phyloP scores from a whole-genome alignment of 2,797 vertebrate species.

The Pelobates cultripes region DNA sequence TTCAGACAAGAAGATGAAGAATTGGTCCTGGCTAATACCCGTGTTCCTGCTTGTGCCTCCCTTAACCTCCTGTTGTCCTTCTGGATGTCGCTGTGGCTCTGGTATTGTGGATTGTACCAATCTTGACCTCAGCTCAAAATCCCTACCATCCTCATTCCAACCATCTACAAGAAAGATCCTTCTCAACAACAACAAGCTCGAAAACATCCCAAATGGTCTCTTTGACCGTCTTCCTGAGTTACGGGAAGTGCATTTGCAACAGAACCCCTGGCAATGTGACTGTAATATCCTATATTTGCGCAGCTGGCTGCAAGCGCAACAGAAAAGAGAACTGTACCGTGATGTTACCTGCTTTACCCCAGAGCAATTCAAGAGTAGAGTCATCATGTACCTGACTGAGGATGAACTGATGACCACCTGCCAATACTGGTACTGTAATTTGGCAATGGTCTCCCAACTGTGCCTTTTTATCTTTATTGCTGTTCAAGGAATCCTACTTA shows the following conservation, averaged over 20 bases:
- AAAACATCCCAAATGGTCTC: conserved; percentile 81
- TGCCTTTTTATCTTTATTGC: conserved; percentile 80
- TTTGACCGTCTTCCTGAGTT: conserved; percentile 80
- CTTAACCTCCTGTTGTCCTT: conserved; percentile 71
- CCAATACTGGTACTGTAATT: conserved; percentile 83
- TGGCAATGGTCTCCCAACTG: conserved; percentile 80
- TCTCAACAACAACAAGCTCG: conserved; percentile 84
- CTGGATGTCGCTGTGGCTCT: conserved; percentile 74
- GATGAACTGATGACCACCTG: conserved; percentile 84
- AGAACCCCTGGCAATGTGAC: conserved; percentile 91
- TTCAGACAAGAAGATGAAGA: conserved; percentile 61
- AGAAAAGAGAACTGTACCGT: conserved; percentile 63
- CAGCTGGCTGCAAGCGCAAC: conserved; percentile 84
- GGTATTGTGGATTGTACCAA: conserved; percentile 78
- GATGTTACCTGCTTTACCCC: conserved; percentile 83
- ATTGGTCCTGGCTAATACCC: conserved; percentile 62
- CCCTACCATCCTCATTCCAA: conserved; percentile 78
- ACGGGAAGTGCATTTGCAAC: conserved; percentile 70
- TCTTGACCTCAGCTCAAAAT: conserved; percentile 70
- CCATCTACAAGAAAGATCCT: conserved; percentile 72
- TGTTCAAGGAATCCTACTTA: conserved; percentile 80
- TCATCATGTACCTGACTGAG: conserved; percentile 82
- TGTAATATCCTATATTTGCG: conserved; percentile 87
- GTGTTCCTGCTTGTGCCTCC: conserved; percentile 60
- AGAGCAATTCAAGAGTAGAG: conserved; percentile 71